These are phyloP conservation scores for Bombus breviceps DNA, from an alignment of 1,140 invertebrate species.

Conservation along the genomic window DNA sequence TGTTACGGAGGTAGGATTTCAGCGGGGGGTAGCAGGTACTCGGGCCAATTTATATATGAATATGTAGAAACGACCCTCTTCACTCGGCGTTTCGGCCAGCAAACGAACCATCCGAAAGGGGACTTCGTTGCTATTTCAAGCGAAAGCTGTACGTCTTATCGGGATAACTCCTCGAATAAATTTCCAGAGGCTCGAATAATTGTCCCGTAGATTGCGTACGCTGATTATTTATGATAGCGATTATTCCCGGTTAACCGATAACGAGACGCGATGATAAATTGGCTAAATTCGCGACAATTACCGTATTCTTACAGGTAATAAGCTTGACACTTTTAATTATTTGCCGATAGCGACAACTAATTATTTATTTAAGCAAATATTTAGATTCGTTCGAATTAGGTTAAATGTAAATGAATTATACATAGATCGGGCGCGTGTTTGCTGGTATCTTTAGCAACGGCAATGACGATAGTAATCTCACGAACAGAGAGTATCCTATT, in stretches of 20 bases:
- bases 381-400: background rate
- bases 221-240: conserved; percentile 37
- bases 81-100: conserved; percentile 8
- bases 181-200: conserved; percentile 40
- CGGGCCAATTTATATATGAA: conserved; percentile 43
- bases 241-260: conserved; percentile 21
- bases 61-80: conserved; percentile 45
- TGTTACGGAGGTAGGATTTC: background rate
- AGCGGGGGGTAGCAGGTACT: background rate
- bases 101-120: conserved; percentile 42
- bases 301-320: background rate
- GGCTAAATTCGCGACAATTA: background rate
- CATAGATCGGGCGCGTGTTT: background rate
- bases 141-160: conserved; percentile 43
- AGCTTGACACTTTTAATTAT: background rate
- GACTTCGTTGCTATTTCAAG: conserved; percentile 36
- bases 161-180: conserved; percentile 45
- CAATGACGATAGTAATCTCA: no score
- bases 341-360: no score
- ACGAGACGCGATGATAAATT: conserved; percentile 10
- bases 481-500: no score
- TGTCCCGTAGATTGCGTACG: background rate
- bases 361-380: background rate
- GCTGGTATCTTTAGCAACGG: no score
- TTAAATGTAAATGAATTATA: background rate